phyloP scores from a whole-genome alignment of 2,113 vertebrate genomes.

The Smithornis capensis region DNA sequence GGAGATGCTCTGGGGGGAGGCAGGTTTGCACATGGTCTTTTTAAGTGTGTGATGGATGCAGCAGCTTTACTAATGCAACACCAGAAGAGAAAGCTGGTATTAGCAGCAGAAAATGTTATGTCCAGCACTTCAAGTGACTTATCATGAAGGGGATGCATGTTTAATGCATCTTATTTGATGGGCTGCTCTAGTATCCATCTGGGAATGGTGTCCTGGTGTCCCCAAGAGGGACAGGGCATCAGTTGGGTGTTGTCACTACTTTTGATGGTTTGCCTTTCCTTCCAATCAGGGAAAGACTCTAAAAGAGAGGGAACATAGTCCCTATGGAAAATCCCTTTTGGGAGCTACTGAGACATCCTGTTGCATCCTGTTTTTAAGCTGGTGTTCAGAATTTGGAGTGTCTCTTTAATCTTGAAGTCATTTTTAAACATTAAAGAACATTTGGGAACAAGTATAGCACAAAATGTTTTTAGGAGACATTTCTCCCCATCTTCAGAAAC shows the following conservation, averaged over 20 bases:
- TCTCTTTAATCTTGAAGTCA: background rate
- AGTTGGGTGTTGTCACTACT: background rate
- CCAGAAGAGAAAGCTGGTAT: background rate
- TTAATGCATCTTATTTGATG: background rate
- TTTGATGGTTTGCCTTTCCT: background rate
- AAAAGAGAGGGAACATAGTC: background rate
- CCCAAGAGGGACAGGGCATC: background rate
- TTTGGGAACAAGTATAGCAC: background rate
- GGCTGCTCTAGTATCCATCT: background rate
- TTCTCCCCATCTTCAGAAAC: background rate
- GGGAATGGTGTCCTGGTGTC: background rate
- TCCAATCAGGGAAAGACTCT: background rate
- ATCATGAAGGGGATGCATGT: background rate
- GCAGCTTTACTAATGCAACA: conserved; percentile 3
- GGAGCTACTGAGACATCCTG: background rate
- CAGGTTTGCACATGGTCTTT: background rate
- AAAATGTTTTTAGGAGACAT: background rate
- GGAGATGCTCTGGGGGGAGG: background rate
- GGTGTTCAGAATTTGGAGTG: background rate
- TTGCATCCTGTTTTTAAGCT: background rate
- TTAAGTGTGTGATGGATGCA: conserved; percentile 1
- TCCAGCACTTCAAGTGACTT: background rate
- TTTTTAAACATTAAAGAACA: conserved; percentile 28
- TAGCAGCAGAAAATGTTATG: background rate
- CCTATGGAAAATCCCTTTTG: background rate